These are phyloP conservation scores for Pterocles orientalis DNA, from an alignment of 2,113 vertebrate genomes.

Conservation along the genomic window DNA sequence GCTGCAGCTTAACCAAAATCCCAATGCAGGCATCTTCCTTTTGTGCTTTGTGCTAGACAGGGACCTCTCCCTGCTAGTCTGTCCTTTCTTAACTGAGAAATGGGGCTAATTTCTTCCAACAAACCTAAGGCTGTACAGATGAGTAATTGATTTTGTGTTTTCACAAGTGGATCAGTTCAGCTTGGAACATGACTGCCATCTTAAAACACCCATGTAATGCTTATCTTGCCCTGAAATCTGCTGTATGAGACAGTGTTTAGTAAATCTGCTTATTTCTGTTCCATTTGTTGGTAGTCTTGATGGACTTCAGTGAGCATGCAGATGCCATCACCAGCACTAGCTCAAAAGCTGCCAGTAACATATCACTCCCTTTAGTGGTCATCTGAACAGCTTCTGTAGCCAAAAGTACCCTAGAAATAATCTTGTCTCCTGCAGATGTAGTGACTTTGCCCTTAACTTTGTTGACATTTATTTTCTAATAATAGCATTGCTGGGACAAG, in stretches of 20 bases:
- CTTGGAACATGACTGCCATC: not conserved
- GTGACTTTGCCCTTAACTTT: not conserved
- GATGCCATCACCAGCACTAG: not conserved
- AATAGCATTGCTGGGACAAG: not conserved
- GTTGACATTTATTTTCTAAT: not conserved
- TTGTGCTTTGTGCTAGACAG: not conserved
- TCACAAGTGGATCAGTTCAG: not conserved
- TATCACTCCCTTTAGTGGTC: not conserved
- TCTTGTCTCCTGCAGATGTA: not conserved
- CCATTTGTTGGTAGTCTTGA: not conserved
- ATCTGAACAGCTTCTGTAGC: not conserved
- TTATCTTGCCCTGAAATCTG: not conserved
- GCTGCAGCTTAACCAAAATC: not conserved
- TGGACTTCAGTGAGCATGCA: not conserved
- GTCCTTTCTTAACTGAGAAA: not conserved
- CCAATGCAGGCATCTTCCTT: not conserved
- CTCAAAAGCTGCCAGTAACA: not conserved
- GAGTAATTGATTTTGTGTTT: not conserved
- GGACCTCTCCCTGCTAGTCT: not conserved
- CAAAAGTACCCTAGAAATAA: not conserved
- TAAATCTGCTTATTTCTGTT: not conserved
- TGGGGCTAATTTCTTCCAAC: not conserved
- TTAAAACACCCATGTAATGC: not conserved
- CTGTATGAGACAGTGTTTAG: not conserved
- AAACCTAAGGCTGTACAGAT: not conserved